phyloP scores from a whole-genome alignment of 2,113 vertebrate species.

The Balaenoptera acutorostrata region DNA sequence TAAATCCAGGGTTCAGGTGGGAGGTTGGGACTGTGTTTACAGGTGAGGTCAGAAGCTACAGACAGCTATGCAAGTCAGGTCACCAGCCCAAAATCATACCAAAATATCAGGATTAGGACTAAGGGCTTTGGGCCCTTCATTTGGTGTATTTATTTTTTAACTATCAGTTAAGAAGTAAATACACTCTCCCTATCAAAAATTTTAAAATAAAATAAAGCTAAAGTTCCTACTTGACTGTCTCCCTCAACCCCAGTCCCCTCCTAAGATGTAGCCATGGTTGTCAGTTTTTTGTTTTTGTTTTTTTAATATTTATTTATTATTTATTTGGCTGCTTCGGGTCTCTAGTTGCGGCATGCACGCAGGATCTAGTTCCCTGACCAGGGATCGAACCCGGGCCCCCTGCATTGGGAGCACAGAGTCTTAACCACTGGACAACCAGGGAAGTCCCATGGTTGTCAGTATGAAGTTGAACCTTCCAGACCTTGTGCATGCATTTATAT shows the following conservation, averaged over 20 bases:
- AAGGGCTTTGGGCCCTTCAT: background rate
- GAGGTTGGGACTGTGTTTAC: background rate
- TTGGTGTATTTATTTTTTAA: background rate
- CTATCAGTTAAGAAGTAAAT: background rate
- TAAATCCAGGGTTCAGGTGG: background rate
- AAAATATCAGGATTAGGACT: background rate
- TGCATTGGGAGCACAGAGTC: too few relatives aligned
- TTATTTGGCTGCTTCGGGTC: too few relatives aligned
- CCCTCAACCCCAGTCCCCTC: background rate
- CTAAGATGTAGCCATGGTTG: background rate
- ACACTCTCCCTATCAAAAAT: background rate
- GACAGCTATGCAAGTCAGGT: background rate
- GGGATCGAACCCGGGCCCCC: too few relatives aligned
- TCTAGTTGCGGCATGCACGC: too few relatives aligned
- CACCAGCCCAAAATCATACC: background rate
- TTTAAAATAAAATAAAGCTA: background rate
- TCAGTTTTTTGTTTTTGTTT: background rate
- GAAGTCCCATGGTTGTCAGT: background rate
- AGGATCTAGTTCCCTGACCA: too few relatives aligned
- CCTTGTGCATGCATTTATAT: background rate
- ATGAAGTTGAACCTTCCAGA: background rate
- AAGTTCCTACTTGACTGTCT: background rate
- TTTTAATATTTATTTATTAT: too few relatives aligned
- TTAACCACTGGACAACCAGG: too few relatives aligned
- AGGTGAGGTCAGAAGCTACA: constrained; percentile 48